Conservation (phyloP, 1,140 invertebrate species). For the Rhagoletis pomonella region DNA sequence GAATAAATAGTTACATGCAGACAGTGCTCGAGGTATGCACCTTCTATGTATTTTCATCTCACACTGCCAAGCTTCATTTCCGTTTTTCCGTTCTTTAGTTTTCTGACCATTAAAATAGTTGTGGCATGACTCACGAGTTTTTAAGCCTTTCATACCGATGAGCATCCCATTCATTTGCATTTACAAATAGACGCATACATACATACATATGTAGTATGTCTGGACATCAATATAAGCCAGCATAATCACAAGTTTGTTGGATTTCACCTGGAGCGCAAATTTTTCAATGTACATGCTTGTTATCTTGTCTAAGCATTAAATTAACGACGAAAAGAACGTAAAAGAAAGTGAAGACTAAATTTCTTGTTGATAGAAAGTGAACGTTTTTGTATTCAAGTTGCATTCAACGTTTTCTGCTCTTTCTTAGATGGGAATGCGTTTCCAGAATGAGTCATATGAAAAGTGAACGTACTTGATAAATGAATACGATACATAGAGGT, state of each 20-base stretch:
- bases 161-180: too few species aligned
- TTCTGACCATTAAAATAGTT: slow-evolving; percentile 4
- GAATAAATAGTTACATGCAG: background rate
- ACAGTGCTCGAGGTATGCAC: too few species aligned
- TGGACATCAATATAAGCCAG: background rate
- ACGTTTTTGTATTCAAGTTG: background rate
- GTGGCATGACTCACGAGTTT: background rate
- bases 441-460: background rate
- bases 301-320: background rate
- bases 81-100: background rate
- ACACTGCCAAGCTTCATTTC: slow-evolving; percentile 10
- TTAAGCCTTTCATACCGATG: background rate
- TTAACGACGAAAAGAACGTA: background rate
- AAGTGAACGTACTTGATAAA: background rate
- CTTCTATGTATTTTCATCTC: background rate
- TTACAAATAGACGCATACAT: background rate
- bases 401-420: background rate
- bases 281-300: background rate
- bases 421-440: background rate
- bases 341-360: slow-evolving; percentile 41
- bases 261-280: background rate
- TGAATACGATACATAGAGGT: too few species aligned
- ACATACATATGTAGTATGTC: too few species aligned
- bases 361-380: slow-evolving; percentile 6
- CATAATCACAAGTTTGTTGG: background rate